Percentiles rank a stretch among this genome's conserved stretches.
These are phyloP conservation scores for Eumaeus atala DNA, from an alignment of 1,140 invertebrate species.

Conservation along the genomic window DNA sequence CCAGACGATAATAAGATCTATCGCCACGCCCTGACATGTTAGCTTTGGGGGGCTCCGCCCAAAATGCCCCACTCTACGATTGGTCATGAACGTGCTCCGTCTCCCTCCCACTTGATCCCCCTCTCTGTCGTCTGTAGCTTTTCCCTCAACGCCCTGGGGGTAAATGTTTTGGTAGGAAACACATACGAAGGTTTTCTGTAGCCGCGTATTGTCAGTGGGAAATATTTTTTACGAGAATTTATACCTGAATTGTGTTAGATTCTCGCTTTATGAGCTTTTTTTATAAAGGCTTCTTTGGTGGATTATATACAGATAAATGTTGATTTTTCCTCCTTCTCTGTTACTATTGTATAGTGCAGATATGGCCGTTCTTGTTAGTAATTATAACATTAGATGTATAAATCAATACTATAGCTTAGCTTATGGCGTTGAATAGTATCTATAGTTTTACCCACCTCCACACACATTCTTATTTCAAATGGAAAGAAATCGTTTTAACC, in stretches of 20 bases:
- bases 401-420: too few species aligned
- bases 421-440: too few species aligned
- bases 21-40: slow-evolving; percentile 70
- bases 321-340: background rate
- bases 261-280: slow-evolving; percentile 71
- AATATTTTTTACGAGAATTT: slow-evolving; percentile 67
- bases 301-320: slow-evolving; percentile 37
- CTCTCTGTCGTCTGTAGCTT: slow-evolving; percentile 52
- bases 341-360: too few species aligned
- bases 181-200: slow-evolving; percentile 65
- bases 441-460: too few species aligned
- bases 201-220: slow-evolving; percentile 53
- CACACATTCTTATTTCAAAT: too few species aligned
- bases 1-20: slow-evolving; percentile 71
- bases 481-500: too few species aligned
- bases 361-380: too few species aligned
- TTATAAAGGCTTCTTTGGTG: slow-evolving; percentile 50
- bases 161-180: slow-evolving; percentile 71
- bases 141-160: slow-evolving; percentile 67
- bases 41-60: slow-evolving; percentile 60
- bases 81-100: slow-evolving; percentile 33
- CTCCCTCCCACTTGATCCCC: slow-evolving; percentile 25
- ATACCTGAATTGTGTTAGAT: slow-evolving; percentile 68
- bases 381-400: too few species aligned
- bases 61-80: slow-evolving; percentile 30